These are phyloP conservation scores for Silurus aristotelis DNA, from an alignment of 2,797 vertebrate genomes.

Conservation along the genomic window DNA sequence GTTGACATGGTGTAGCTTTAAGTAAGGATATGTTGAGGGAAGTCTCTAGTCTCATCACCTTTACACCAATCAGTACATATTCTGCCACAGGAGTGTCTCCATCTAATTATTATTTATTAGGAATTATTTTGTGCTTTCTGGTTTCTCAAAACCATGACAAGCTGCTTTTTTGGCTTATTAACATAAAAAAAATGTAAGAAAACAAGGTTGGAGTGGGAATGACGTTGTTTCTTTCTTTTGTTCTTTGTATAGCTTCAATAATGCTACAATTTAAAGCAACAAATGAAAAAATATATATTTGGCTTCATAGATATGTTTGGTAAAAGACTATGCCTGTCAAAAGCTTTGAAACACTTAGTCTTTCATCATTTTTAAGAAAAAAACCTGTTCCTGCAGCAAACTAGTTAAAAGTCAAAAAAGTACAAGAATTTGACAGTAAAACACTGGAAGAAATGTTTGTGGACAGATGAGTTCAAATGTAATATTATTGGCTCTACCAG, in stretches of 20 bases:
- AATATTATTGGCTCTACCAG: no score
- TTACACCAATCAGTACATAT: not conserved
- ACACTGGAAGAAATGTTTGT: no score
- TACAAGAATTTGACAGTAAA: no score
- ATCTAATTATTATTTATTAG: no score
- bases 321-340: no score
- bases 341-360: no score
- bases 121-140: not conserved
- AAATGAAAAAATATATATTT: not conserved
- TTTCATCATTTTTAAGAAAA: no score
- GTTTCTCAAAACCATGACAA: not conserved
- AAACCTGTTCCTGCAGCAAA: no score
- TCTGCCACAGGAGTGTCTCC: not conserved
- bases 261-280: not conserved
- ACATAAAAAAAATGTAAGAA: not conserved
- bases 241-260: not conserved
- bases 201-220: not conserved
- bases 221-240: not conserved
- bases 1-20: not conserved
- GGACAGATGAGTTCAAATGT: no score
- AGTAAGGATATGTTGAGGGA: not conserved
- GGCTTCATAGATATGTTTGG: no score
- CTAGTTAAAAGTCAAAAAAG: no score
- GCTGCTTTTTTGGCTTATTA: not conserved
- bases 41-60: not conserved